phyloP scores from a whole-genome alignment of 2,888 invertebrate genomes.

The Sarcophaga subvicina region DNA sequence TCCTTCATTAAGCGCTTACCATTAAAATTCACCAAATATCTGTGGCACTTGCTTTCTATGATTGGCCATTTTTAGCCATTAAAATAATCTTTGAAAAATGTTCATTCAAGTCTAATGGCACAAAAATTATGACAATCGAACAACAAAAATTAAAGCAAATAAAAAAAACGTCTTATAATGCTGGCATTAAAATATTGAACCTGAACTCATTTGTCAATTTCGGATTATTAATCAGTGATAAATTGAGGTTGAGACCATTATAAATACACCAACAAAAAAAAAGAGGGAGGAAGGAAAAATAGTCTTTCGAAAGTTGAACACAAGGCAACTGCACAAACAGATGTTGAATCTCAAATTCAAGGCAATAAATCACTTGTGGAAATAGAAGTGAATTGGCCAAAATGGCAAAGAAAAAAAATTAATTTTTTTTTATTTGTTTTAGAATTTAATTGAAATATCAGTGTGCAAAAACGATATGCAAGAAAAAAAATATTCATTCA shows the following conservation, averaged over 20 bases:
- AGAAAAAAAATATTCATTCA: conserved; percentile 16
- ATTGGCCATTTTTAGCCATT: background rate
- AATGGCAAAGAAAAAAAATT: background rate
- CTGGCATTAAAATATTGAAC: conserved; percentile 30
- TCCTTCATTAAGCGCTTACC: too few species aligned
- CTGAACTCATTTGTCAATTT: conserved; percentile 49
- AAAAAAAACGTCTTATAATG: background rate
- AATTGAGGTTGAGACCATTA: conserved; percentile 18
- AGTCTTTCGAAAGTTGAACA: conserved; percentile 13
- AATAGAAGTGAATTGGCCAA: background rate
- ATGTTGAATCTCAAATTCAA: conserved; percentile 34
- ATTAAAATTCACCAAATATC: too few species aligned
- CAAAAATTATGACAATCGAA: conserved; percentile 2
- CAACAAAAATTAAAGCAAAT: background rate
- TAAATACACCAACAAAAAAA: background rate
- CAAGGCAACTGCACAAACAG: conserved; percentile 12
- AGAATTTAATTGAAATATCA: conserved; percentile 17
- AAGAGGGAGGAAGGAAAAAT: background rate
- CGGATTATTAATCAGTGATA: conserved; percentile 42
- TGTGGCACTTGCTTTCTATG: background rate
- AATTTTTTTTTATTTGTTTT: conserved; percentile 17
- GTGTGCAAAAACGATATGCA: background rate
- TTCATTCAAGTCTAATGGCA: background rate
- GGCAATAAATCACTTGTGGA: conserved; percentile 16
- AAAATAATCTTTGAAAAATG: background rate